Base-by-base conservation (phyloP, 2,888 invertebrate genomes). In the Ceriagrion tenellum region DNA sequence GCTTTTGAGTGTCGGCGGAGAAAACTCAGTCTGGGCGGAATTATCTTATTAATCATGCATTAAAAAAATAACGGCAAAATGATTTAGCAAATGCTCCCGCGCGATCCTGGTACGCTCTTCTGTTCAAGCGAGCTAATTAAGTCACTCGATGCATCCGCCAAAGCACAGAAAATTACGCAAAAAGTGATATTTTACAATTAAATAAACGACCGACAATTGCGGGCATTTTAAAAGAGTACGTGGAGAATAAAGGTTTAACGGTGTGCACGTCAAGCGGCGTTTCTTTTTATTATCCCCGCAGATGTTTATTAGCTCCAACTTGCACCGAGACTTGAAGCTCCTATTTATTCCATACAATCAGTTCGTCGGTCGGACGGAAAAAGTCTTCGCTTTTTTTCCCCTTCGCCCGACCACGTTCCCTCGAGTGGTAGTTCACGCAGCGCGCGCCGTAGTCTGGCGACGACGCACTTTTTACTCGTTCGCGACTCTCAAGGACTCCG, bases 401-500 rank as follows among this genome's bases (percentile, higher is more conserved):
- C 40, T 18, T 59, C 59, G 35, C 3, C 20, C 23, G 16, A 23
- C 59, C 40, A 35, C 63, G 59, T 63, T 59, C 20, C 13, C 40
- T 40, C 35, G 40, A 63, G 91, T 40, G 91, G 91, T 91, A 91
- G 91, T 91, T 59, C 91, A 91, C 91, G 63, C 91, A 59, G 91
- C 55, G 89, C 55, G 55, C 89, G 89, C n/a, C 55, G 35, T 89
- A 55, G 47, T 55, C 89, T 40, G 91, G 91, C 91, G 91, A 63
- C 91, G 91, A 63, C 91, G 91, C 55, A 55, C 55, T 89, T 89
- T 81, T 81, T 81, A 12, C 89, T 89, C 89, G 89, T 89, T 55
- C 91, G 91, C 91, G 91, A 40, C 47, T 91, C 91, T 91, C 91
- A 91, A 91, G 91, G 91, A 59, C 91, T 59, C 63, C 59, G 91